Evolutionary conservation across 1,140 invertebrate species (phyloP).

Genomic region (Araneus ventricosus): DNA sequence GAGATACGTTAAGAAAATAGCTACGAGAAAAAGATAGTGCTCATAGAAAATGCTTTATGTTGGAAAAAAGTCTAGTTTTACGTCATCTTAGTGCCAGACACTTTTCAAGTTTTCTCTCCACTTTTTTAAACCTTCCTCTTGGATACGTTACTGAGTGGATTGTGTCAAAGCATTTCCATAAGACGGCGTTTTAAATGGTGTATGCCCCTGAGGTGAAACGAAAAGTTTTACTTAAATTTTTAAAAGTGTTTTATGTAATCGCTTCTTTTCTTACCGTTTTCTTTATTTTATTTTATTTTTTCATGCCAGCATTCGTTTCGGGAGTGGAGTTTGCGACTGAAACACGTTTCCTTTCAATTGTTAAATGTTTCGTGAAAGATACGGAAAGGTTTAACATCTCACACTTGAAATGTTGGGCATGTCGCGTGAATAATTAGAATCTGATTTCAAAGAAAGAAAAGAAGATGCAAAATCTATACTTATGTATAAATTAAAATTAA

Average conservation of each 20-base stretch:
- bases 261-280: background rate
- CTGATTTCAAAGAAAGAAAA: too few relatives aligned
- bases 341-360: background rate
- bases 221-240: background rate
- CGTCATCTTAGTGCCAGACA: background rate
- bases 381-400: background rate
- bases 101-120: background rate
- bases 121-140: constrained; percentile 2
- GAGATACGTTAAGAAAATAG: constrained; percentile 63
- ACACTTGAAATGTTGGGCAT: too few relatives aligned
- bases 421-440: too few relatives aligned
- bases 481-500: too few relatives aligned
- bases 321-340: background rate
- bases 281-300: background rate
- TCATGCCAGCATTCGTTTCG: background rate
- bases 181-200: background rate
- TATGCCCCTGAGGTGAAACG: background rate
- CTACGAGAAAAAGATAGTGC: constrained; percentile 40
- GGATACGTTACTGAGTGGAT: background rate
- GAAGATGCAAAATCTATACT: too few relatives aligned
- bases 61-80: constrained; percentile 47
- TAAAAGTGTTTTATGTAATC: background rate
- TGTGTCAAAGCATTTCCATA: constrained; percentile 57
- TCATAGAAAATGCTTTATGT: constrained; percentile 52
- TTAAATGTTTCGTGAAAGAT: background rate